A percentile compares a stretch with the other conserved stretches of the same genome.
Conservation (phyloP, 2,797 vertebrate species). For the Anabas testudineus region DNA sequence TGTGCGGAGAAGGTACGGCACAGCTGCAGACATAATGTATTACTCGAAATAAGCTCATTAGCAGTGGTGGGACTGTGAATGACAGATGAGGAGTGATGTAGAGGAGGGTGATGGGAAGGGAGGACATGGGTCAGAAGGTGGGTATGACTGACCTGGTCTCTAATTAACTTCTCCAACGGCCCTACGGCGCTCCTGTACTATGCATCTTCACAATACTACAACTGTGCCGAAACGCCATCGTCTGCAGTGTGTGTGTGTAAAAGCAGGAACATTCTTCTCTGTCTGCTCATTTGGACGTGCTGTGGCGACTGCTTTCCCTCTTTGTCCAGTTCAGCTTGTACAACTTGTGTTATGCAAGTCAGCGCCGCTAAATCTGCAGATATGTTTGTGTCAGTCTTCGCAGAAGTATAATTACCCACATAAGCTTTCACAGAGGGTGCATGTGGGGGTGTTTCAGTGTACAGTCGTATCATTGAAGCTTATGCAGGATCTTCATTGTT, state of each 20-base stretch:
- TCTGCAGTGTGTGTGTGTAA: background rate
- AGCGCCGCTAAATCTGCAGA: background rate
- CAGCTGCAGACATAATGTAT: constrained; percentile 58
- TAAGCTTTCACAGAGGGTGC: constrained; percentile 7
- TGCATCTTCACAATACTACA: constrained; percentile 7
- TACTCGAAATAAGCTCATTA: constrained; percentile 69
- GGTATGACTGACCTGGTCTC: constrained; percentile 54
- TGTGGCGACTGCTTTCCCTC: background rate
- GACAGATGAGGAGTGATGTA: constrained; percentile 56
- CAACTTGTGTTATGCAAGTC: background rate
- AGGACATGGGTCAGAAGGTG: constrained; percentile 61
- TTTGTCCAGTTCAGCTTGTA: background rate
- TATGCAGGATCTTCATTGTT: constrained; percentile 11
- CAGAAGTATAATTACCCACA: constrained; percentile 1
- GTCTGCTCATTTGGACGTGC: background rate
- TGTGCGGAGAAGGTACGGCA: constrained; percentile 25
- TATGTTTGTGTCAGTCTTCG: background rate
- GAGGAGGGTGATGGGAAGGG: constrained; percentile 39
- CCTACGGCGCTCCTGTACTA: constrained; percentile 33
- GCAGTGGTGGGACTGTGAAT: constrained; percentile 51
- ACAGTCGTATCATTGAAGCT: background rate
- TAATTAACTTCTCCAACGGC: constrained; percentile 68
- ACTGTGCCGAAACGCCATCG: constrained; percentile 23
- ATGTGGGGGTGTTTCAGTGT: background rate
- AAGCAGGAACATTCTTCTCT: background rate